A percentile compares a stretch with the other conserved stretches of the same genome.
Evolutionary conservation across 2,888 invertebrate species (phyloP).

Genomic region (Orthosia cruda): DNA sequence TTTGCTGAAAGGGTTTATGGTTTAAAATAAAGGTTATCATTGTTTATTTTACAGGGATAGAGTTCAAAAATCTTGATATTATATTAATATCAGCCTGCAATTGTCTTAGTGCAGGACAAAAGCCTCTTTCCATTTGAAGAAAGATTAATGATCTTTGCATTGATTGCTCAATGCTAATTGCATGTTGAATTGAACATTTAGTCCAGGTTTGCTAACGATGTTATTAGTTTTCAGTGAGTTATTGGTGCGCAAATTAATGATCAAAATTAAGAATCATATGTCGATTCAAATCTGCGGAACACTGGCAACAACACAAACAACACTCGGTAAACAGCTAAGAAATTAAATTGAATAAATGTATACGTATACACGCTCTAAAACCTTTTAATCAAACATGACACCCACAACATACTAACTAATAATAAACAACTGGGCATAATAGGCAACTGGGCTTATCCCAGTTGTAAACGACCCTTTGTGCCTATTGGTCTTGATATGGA

Average conservation of each 20-base stretch:
- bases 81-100: not conserved
- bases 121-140: no score
- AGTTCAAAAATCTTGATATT: not conserved
- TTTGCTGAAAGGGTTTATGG: conserved; percentile 27
- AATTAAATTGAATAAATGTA: conserved; percentile 1
- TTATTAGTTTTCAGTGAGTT: not conserved
- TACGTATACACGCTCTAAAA: conserved; percentile 6
- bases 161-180: not conserved
- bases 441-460: no score
- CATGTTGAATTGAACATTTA: not conserved
- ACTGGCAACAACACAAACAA: not conserved
- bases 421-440: no score
- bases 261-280: not conserved
- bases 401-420: not conserved
- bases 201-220: not conserved
- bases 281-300: not conserved
- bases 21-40: conserved; percentile 28
- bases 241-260: no score
- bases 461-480: no score
- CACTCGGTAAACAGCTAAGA: not conserved
- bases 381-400: conserved; percentile 21
- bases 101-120: not conserved
- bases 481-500: no score
- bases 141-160: not conserved
- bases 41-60: conserved; percentile 21